A percentile compares a stretch with the other conserved stretches of the same genome.
phyloP scores from a whole-genome alignment of 1,140 invertebrate genomes.

The Ceratina australensis region DNA sequence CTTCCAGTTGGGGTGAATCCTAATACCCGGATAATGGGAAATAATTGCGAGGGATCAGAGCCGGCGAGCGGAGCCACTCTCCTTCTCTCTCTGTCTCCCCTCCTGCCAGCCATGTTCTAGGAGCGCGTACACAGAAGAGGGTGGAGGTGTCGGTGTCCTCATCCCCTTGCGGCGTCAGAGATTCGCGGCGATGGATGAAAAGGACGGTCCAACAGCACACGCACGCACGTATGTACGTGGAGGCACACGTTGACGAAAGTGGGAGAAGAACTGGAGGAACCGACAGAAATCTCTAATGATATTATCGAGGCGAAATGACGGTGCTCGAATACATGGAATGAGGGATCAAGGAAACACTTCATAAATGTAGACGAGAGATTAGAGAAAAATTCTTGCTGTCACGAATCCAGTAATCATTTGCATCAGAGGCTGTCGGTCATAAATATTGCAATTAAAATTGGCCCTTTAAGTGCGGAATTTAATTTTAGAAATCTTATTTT shows the following conservation, averaged over 20 bases:
- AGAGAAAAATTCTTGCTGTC: too few relatives aligned
- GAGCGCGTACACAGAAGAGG: constrained; percentile 35
- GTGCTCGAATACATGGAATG: constrained; percentile 70
- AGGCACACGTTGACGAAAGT: background rate
- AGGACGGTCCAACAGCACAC: constrained; percentile 51
- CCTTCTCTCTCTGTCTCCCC: constrained; percentile 23
- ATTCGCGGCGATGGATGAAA: constrained; percentile 52
- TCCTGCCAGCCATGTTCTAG: constrained; percentile 18
- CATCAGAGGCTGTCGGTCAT: too few relatives aligned
- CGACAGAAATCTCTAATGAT: constrained; percentile 69
- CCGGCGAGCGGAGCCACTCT: constrained; percentile 68
- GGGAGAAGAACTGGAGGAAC: constrained; percentile 25
- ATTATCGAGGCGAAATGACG: constrained; percentile 77
- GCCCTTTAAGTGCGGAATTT: too few relatives aligned
- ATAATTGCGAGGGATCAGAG: constrained; percentile 79
- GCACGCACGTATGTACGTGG: background rate
- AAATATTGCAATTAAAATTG: too few relatives aligned
- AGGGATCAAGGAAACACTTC: constrained; percentile 35
- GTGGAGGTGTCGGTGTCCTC: constrained; percentile 49
- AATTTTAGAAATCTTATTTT: too few relatives aligned
- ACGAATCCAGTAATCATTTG: too few relatives aligned
- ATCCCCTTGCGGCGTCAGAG: constrained; percentile 46
- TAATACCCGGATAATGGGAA: constrained; percentile 80
- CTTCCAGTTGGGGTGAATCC: constrained; percentile 77
- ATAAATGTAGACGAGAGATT: too few relatives aligned